A percentile compares a stretch with the other conserved stretches of the same genome.
phyloP scores from a whole-genome alignment of 2,888 invertebrate genomes.

The Bombyx huttoni region DNA sequence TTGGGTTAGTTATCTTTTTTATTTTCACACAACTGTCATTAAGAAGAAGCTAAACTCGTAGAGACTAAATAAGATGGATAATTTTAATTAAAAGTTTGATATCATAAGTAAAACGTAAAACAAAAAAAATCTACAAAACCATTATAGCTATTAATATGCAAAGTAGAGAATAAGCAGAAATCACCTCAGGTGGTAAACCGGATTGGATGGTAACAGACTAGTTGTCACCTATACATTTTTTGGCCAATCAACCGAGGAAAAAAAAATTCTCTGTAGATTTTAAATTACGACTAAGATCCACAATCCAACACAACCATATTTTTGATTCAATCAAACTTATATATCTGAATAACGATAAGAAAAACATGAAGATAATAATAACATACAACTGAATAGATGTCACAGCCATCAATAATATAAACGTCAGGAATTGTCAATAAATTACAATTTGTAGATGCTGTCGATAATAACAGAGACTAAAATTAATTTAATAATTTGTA shows the following conservation, averaged over 20 bases:
- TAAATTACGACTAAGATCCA: no score
- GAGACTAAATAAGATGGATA: slow-evolving; percentile 2
- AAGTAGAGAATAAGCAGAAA: slow-evolving; percentile 38
- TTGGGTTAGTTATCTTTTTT: not conserved
- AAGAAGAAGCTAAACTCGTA: not conserved
- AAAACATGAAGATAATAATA: no score
- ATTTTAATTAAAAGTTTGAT: slow-evolving; percentile 22
- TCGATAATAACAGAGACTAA: no score
- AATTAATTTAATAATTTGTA: no score
- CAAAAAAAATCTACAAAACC: slow-evolving; percentile 37
- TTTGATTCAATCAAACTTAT: no score
- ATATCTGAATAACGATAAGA: no score
- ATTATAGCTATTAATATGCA: slow-evolving; percentile 53
- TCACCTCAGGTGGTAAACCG: slow-evolving; percentile 65
- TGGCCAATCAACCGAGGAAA: not conserved
- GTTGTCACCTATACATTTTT: slow-evolving; percentile 46
- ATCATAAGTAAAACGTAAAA: slow-evolving; percentile 21
- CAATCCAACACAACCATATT: no score
- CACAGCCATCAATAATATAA: no score
- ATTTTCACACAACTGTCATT: not conserved
- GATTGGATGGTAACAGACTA: slow-evolving; percentile 59
- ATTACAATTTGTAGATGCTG: no score
- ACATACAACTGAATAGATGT: no score
- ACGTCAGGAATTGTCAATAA: no score
- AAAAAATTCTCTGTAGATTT: slow-evolving; percentile 6